Evolutionary conservation across 2,113 vertebrate genomes (phyloP), one percentile per base, ranked within the genome.

Genomic region (Albula glossodonta): DNA sequence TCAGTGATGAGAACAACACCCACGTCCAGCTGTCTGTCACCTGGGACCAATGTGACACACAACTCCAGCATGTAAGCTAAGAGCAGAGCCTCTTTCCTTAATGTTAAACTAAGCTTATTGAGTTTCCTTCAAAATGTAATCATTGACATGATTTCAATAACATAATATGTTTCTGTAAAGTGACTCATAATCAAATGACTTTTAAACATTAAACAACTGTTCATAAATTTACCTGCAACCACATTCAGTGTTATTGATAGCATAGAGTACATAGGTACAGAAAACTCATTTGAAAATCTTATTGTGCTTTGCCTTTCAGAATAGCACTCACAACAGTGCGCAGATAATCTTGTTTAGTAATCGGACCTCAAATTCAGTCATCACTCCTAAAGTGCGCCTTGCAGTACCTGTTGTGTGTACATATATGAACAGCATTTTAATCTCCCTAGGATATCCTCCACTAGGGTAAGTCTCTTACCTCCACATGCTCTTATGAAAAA

Each of bases 21-120:
- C 96, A 97, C 0, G 89, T 92, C 25, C 86, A 93, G 78, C 95
- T 99, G 91, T 94, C 88, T 0, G 93, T 93, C 0, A 88, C 87
- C 0, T 98, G 97, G 98, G 88, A 91, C 0, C 83, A 95, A 85
- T 99, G 98, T 0, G 91, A 81, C 41, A 97, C 96, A 2, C 25
- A 82, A 0, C 51, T 96, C 2, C 84, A 93, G 12, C 93, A 94
- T 0, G 96, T 99, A 91, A 96, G 97, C 88, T 70, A 15, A 66
- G 3, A 4, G 10, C 70, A 8, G 70, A 10, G 22, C 70, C n/a
- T 25, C 0, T 2, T 74, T 22, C 25, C 1, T 2, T 31, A n/a
- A 8, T 10, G 2, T 31, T 10, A 74, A 74, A 8, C 19, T 74
- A 74, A 74, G 70, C 70, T 31, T 31, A 31, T 25, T 8, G 22